These are phyloP conservation scores for Rotaria macrura DNA, from an alignment of 2,888 invertebrate genomes.

Conservation along the genomic window DNA sequence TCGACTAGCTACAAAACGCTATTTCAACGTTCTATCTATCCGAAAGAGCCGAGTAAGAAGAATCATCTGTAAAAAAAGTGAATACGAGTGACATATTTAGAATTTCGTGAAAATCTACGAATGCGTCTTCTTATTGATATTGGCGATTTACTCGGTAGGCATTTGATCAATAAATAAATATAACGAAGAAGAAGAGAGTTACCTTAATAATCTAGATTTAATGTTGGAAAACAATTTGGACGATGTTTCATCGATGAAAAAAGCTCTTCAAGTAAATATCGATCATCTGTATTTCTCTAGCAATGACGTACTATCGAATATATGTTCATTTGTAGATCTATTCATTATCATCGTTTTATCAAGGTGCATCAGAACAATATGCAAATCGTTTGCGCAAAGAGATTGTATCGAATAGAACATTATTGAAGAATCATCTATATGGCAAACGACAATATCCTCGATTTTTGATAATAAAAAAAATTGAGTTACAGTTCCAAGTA, in stretches of 20 bases:
- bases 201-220: neutral
- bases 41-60: too few relatives aligned
- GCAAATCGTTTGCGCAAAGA: neutral
- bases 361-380: neutral
- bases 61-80: too few relatives aligned
- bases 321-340: neutral
- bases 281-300: too few relatives aligned
- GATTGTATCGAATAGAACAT: neutral
- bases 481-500: neutral
- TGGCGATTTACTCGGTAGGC: neutral
- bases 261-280: neutral
- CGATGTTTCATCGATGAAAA: neutral
- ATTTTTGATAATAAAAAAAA: neutral
- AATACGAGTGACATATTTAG: neutral
- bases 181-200: too few relatives aligned
- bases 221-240: neutral
- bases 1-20: neutral
- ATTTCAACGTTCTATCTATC: neutral
- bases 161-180: too few relatives aligned
- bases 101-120: neutral
- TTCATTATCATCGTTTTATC: neutral
- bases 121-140: neutral
- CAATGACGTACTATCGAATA: too few relatives aligned
- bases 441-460: neutral
- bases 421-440: neutral